Base-by-base conservation (phyloP, 2,113 vertebrate genomes). In the Lepus europaeus region DNA sequence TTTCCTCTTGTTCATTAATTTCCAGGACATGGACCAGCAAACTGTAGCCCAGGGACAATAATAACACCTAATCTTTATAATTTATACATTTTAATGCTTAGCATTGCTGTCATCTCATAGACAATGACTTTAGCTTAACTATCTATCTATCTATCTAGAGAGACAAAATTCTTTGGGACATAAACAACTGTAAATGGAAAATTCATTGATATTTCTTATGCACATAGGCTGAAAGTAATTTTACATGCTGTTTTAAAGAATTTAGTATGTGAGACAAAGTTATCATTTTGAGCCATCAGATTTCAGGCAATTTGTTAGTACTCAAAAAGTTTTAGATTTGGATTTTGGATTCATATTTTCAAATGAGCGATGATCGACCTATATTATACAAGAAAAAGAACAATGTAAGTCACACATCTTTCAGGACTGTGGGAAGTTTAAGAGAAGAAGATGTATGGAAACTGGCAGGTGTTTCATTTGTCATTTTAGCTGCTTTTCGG, bases 361-460 rank as follows among this genome's bases (percentile, higher is more conserved):
- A 59, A 59, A 59, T 14, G 14, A 3, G 56, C 1, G 56, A 59
- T 59, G 56, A 59, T 5, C 17, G 19, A 45, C 45, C 45, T 45
- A 74, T n/a, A 64, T 53, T 23, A 20, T 39, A 53, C 2, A 72
- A 61, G 17, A 53, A 9, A 89, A 82, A 36, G 5, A 20, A 7
- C 22, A 6, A 1, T 49, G 11, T 14, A 23, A 86, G 63, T 1
- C 1, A 39, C 5, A 17, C 1, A 3, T 16, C 6, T 82, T 6
- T 68, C 8, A 73, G n/a, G 33, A 80, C 36, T 77, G 11, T 13
- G 31, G 29, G 20, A 23, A 36, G 9, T 76, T 80, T 39, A 45
- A 33, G 13, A 39, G 20, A 5, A 61, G 2, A 49, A 5, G 9
- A 9, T 29, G 0, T n/a, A 25, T 72, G 20, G 22, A 76, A 66